Evolutionary conservation across 2,888 invertebrate species (phyloP).

Genomic region (Lasiommata megera): DNA sequence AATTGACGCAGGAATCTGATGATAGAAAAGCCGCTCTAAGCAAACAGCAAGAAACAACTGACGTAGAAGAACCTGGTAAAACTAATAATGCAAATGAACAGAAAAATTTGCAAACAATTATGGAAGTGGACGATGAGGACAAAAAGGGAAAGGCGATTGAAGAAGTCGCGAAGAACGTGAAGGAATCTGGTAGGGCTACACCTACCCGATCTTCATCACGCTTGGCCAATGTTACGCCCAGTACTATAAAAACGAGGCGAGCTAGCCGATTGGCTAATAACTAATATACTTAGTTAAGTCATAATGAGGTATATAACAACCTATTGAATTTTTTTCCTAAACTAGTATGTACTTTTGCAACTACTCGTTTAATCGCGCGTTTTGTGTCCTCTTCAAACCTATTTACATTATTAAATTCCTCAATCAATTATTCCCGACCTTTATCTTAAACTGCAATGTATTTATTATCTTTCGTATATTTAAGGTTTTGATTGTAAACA

Average conservation of each 20-base stretch:
- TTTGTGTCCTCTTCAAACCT: too few relatives aligned
- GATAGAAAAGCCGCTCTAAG: neutral
- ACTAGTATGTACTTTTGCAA: too few relatives aligned
- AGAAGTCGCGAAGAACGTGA: conserved; percentile 27
- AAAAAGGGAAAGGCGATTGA: conserved; percentile 19
- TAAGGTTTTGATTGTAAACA: too few relatives aligned
- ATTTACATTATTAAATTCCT: too few relatives aligned
- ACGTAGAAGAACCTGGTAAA: neutral
- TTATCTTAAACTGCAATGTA: too few relatives aligned
- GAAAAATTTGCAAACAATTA: conserved; percentile 1
- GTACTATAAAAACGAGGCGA: conserved; percentile 54
- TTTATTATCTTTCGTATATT: too few relatives aligned
- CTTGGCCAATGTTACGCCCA: conserved; percentile 47
- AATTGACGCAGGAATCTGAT: neutral
- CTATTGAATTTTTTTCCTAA: too few relatives aligned
- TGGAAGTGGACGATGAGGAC: conserved; percentile 16
- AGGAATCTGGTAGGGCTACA: conserved; percentile 42
- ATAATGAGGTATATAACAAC: too few relatives aligned
- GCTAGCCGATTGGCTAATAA: conserved; percentile 52
- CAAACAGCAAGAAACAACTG: neutral
- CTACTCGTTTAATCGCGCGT: too few relatives aligned
- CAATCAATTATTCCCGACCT: too few relatives aligned
- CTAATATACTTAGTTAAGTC: conserved; percentile 15
- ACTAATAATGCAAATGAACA: conserved; percentile 7
- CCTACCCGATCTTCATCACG: conserved; percentile 50